Evolutionary conservation across 2,797 vertebrate genomes (phyloP), one percentile per base, ranked within the genome.

Genomic region (Margarornis squamiger): DNA sequence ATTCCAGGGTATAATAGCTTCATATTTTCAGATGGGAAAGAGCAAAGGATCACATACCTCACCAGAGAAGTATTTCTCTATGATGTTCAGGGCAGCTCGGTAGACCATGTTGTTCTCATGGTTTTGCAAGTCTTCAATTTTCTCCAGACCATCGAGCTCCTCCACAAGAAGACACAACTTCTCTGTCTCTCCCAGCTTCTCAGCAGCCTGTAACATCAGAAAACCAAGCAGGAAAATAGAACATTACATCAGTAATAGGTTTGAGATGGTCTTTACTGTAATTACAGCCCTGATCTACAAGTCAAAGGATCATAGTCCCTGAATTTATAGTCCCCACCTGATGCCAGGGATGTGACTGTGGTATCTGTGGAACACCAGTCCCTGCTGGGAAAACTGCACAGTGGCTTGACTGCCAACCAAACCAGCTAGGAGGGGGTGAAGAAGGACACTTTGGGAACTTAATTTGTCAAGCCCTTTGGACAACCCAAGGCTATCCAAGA

Each of bases 101-200:
- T 98, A 98, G 52, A 99, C 97, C 14, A 96, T 89, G 18, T 93
- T 96, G 46, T 99, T 99, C 45, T 98, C 98, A 1, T 99, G 99
- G 80, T 97, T 98, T 95, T 99, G 99, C 59, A 99, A 97, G 15
- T 97, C 94, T 94, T 99, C 99, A 2, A 99, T 98, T 67, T 97
- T 98, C 75, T 99, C 98, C 88, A 99, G 81, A 4, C 99, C 99
- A 55, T 98, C 98, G 2, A 99, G 94, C 79, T 99, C 98, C 55
- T 99, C 99, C 12, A 99, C 88, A 75, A 99, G 68, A 77, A 99
- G 80, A 62, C 98, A 98, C 18, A 99, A 95, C 79, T 98, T 98
- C 11, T 98, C 98, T 0, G 97, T 98, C 96, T 99, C 98, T 2
- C 97, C 98, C 15, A 99, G 62, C 86, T 98, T 98, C 91, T 98